Conservation (phyloP, 2,797 vertebrate genomes). For the Astyanax mexicanus region DNA sequence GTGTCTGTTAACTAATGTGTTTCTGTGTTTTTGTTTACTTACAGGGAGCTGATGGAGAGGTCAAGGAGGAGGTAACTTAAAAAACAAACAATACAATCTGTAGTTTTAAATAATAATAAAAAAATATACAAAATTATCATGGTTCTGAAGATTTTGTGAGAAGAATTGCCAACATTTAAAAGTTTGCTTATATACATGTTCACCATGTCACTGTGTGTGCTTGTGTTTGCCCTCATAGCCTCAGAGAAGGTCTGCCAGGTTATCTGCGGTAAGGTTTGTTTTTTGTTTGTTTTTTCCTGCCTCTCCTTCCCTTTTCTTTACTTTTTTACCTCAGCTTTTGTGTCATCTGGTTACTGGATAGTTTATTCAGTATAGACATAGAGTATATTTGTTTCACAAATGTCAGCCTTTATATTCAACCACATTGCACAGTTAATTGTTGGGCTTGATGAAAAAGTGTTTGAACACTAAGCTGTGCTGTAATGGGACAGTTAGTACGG, state of each 20-base stretch:
- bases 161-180: neutral
- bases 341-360: too few relatives aligned
- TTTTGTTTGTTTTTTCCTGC: neutral
- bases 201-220: neutral
- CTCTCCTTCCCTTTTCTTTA: neutral
- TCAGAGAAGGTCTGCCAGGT: constrained; percentile 85
- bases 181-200: neutral
- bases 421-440: neutral
- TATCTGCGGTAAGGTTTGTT: constrained; percentile 81
- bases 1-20: too few relatives aligned
- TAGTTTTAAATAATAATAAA: neutral
- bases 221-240: constrained; percentile 69
- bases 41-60: constrained; percentile 79
- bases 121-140: too few relatives aligned
- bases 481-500: too few relatives aligned
- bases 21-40: neutral
- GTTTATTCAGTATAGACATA: too few relatives aligned
- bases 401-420: too few relatives aligned
- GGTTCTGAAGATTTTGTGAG: neutral
- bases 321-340: too few relatives aligned
- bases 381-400: too few relatives aligned
- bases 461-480: neutral
- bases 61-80: constrained; percentile 81
- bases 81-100: neutral
- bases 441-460: neutral